These are phyloP conservation scores for Argyrosomus japonicus DNA, from an alignment of 2,113 vertebrate genomes.

Conservation along the genomic window DNA sequence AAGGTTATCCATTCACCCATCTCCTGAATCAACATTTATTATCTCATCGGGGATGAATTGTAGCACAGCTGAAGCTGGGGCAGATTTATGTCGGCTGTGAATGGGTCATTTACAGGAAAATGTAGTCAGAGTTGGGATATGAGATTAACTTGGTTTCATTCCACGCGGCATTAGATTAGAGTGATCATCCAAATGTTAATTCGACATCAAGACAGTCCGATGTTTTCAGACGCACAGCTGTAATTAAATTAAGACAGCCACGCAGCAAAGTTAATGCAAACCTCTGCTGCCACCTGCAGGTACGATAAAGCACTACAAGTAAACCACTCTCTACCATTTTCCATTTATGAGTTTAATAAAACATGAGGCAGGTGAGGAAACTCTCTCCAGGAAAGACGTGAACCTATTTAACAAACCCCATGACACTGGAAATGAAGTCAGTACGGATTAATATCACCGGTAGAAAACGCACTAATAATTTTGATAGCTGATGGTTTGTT, in stretches of 20 bases:
- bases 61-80: neutral
- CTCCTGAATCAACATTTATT: neutral
- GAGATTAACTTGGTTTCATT: neutral
- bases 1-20: neutral
- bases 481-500: neutral
- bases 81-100: neutral
- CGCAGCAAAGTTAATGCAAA: neutral
- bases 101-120: neutral
- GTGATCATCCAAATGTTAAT: neutral
- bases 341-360: neutral
- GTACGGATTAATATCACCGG: neutral
- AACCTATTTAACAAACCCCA: neutral
- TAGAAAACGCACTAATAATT: neutral
- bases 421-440: neutral
- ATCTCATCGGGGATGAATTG: neutral
- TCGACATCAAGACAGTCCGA: neutral
- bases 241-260: neutral
- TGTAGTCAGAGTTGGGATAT: neutral
- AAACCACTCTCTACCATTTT: neutral
- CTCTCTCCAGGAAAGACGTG: neutral
- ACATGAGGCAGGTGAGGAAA: neutral
- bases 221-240: neutral
- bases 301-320: neutral
- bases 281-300: slow-evolving; percentile 65
- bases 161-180: neutral